These are phyloP conservation scores for Furnarius figulus DNA, from an alignment of 2,113 vertebrate genomes.

Conservation along the genomic window DNA sequence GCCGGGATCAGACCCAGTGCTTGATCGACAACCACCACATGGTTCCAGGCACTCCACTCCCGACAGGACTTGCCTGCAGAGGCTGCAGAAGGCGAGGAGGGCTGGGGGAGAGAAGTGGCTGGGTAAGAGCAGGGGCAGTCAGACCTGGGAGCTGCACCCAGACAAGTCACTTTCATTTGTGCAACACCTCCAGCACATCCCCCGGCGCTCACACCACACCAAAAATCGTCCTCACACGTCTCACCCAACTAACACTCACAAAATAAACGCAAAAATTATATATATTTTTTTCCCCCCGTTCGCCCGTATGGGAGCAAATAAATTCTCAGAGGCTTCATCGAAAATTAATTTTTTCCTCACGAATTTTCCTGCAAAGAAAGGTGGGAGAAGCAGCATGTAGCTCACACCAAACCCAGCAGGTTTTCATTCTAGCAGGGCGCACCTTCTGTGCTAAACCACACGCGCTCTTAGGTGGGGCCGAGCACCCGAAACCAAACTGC, in stretches of 20 bases:
- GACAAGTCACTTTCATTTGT: neutral
- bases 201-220: accelerated
- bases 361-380: too few species aligned
- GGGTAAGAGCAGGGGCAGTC: neutral
- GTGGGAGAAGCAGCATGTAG: accelerated
- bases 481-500: neutral
- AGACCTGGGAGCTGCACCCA: neutral
- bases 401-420: accelerated
- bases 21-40: neutral
- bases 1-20: neutral
- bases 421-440: neutral
- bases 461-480: neutral
- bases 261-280: neutral
- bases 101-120: neutral
- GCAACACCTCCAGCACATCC: neutral
- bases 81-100: neutral
- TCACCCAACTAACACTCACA: neutral
- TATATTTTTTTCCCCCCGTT: neutral
- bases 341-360: accelerated
- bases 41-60: neutral
- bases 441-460: neutral
- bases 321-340: accelerated
- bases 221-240: accelerated
- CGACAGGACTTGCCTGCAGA: neutral
- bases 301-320: accelerated